Evolutionary conservation across 2,888 invertebrate genomes (phyloP).

Genomic region (Drosophila prolongata): DNA sequence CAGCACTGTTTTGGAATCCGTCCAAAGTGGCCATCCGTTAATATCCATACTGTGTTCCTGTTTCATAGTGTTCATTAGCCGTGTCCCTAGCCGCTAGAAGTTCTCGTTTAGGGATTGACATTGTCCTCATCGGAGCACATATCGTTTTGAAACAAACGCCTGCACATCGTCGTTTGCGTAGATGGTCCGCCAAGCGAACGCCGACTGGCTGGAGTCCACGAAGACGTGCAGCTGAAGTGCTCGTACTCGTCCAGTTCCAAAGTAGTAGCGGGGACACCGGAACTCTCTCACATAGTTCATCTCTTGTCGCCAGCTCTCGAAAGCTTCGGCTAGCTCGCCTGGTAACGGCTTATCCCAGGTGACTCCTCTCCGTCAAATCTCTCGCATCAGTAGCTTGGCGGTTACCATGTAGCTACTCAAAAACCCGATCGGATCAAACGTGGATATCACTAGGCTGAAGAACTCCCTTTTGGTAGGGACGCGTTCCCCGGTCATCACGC

Average conservation of each 20-base stretch:
- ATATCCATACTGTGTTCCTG: not conserved
- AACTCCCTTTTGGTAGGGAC: constrained; percentile 12
- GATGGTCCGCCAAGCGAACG: not conserved
- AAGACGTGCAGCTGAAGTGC: not conserved
- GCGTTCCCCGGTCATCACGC: constrained; percentile 3
- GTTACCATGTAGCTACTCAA: too few species aligned
- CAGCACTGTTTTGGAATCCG: too few species aligned
- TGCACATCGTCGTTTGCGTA: not conserved
- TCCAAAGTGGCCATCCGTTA: too few species aligned
- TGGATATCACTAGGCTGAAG: too few species aligned
- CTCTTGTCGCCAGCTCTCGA: not conserved
- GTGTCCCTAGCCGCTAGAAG: not conserved
- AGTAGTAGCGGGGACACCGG: not conserved
- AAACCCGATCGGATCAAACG: too few species aligned
- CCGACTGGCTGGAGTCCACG: constrained; percentile 8
- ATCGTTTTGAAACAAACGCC: constrained; percentile 5
- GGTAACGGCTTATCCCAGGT: not conserved
- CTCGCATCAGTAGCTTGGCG: constrained; percentile 3
- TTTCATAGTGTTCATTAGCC: constrained; percentile 15
- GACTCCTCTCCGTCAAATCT: not conserved
- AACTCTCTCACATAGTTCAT: too few species aligned
- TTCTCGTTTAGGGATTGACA: too few species aligned
- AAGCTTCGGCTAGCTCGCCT: not conserved
- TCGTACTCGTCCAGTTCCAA: not conserved
- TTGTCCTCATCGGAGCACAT: constrained; percentile 7